phyloP scores from a whole-genome alignment of 2,113 vertebrate genomes.

The Herpailurus yagouaroundi region DNA sequence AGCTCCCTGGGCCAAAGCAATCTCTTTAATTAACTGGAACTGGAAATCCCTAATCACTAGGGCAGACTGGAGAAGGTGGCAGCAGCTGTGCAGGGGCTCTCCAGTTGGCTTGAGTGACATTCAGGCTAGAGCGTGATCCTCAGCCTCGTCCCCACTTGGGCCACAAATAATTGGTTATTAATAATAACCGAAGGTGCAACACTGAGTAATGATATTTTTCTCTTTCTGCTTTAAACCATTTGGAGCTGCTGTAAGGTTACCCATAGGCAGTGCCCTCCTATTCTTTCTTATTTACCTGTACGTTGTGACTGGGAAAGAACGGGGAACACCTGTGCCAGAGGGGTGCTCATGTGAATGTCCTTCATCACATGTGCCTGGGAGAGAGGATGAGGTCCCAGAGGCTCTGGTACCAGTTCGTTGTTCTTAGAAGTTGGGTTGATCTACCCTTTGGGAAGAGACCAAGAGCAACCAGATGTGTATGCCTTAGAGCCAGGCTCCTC shows the following conservation, averaged over 20 bases:
- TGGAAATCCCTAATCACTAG: neutral
- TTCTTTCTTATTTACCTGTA: neutral
- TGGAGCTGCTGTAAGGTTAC: neutral
- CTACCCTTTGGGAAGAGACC: neutral
- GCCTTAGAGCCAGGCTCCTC: neutral
- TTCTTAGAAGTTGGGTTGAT: neutral
- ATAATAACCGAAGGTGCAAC: neutral
- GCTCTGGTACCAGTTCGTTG: neutral
- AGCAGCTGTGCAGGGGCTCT: neutral
- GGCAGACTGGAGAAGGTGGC: too few relatives aligned
- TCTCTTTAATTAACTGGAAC: slow-evolving; percentile 17
- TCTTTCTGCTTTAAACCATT: neutral
- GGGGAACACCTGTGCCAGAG: too few relatives aligned
- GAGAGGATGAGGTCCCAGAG: neutral
- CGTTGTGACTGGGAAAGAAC: neutral
- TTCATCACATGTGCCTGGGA: neutral
- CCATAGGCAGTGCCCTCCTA: too few relatives aligned
- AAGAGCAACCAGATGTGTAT: neutral
- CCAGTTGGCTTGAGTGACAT: neutral
- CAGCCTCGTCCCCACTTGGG: neutral
- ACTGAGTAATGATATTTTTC: neutral
- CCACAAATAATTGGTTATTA: neutral
- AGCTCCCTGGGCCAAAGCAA: neutral
- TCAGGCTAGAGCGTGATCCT: too few relatives aligned
- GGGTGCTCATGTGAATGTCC: neutral